Evolutionary conservation across 2,797 vertebrate genomes (phyloP).

Genomic region (Pipistrellus pygmaeus): DNA sequence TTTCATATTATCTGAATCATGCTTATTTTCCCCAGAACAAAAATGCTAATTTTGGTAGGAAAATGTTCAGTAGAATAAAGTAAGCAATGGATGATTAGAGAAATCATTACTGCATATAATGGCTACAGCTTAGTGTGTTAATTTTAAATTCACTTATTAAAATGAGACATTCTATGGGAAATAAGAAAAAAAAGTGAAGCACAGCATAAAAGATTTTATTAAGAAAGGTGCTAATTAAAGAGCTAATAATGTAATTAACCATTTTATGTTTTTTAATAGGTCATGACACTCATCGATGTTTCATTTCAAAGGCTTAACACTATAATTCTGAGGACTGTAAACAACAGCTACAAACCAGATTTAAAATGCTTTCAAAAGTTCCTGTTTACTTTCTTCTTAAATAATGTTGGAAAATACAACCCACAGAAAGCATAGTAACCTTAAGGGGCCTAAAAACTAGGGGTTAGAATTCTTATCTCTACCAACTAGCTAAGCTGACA

Average conservation of each 20-base stretch:
- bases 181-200: conserved; percentile 47
- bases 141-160: conserved; percentile 72
- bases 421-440: conserved; percentile 62
- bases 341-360: conserved; percentile 82
- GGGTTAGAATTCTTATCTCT: conserved; percentile 81
- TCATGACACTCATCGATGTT: not conserved
- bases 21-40: conserved; percentile 13
- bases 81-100: conserved; percentile 12
- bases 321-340: conserved; percentile 83
- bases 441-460: conserved; percentile 75
- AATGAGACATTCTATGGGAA: conserved; percentile 57
- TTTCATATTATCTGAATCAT: not conserved
- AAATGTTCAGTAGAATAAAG: conserved; percentile 60
- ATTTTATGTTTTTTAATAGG: conserved; percentile 32
- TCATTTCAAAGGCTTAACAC: conserved; percentile 77
- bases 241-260: conserved; percentile 56
- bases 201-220: conserved; percentile 33
- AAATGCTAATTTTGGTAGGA: conserved; percentile 65
- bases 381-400: conserved; percentile 80
- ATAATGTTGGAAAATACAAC: conserved; percentile 80
- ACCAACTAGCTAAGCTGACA: conserved; percentile 74
- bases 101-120: conserved; percentile 5
- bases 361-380: conserved; percentile 58
- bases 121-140: conserved; percentile 9
- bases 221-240: conserved; percentile 72